A percentile compares a stretch with the other conserved stretches of the same genome.
These are phyloP conservation scores for Bombus cullumanus DNA, from an alignment of 1,140 invertebrate species.

Conservation along the genomic window DNA sequence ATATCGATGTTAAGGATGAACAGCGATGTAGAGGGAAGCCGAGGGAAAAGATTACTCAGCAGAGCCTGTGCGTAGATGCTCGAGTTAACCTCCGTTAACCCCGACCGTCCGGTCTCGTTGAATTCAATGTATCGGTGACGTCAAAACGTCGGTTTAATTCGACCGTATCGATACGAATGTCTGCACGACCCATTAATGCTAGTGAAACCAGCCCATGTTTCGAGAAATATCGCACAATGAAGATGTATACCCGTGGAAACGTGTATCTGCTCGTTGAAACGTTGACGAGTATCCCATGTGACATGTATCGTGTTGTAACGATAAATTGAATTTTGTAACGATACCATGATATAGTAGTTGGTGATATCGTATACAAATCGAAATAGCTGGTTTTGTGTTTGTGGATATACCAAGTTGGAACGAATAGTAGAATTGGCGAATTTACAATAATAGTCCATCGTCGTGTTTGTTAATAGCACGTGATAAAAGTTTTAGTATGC, in stretches of 20 bases:
- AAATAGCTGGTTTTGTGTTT: background rate
- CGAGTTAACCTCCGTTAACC: slow-evolving; percentile 78
- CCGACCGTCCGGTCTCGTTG: slow-evolving; percentile 56
- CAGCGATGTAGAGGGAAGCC: too few species aligned
- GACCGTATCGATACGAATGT: slow-evolving; percentile 61
- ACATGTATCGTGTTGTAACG: background rate
- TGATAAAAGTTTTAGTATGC: background rate
- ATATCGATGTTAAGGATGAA: slow-evolving; percentile 43
- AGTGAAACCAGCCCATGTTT: slow-evolving; percentile 10
- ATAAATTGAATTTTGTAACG: slow-evolving; percentile 1
- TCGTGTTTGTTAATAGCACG: background rate
- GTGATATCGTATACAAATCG: background rate
- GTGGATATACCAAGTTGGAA: background rate
- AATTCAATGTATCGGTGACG: slow-evolving; percentile 77
- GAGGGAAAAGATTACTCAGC: slow-evolving; percentile 15
- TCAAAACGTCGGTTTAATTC: slow-evolving; percentile 72
- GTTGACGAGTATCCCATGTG: background rate
- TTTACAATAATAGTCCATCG: background rate
- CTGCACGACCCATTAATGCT: slow-evolving; percentile 38
- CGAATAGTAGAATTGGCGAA: background rate
- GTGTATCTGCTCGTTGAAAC: background rate
- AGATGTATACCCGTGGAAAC: background rate
- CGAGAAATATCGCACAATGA: slow-evolving; percentile 10
- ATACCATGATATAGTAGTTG: background rate
- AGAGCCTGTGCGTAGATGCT: slow-evolving; percentile 71